Base-by-base conservation (phyloP, 2,888 invertebrate genomes). In the Pinctada fucata region DNA sequence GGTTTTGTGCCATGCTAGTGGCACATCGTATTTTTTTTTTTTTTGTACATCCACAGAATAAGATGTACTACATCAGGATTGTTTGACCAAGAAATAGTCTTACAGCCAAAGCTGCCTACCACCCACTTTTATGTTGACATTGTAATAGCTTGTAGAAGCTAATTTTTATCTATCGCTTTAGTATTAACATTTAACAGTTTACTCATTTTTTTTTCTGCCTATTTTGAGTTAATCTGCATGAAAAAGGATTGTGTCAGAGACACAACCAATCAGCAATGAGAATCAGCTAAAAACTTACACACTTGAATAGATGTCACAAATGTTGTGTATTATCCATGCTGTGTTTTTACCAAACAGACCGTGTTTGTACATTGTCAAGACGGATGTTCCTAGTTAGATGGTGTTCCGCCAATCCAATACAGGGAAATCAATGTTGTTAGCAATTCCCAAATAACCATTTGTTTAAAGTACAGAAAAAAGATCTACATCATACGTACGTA, bases 51-150 rank as follows among this genome's bases (percentile, higher is more conserved):
- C 49, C 47, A 72, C 31, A 31, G 31, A 31, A 31, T 31, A 31
- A 31, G 31, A 31, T 31, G 31, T 31, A 31, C 31, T 72, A 78
- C 85, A 86, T 86, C 85, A 86, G 85, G 86, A 86, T 86, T 86
- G 85, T 86, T 86, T 85, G 85, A 84, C 74, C 77, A 76, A 80
- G 83, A 83, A 85, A 82, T 84, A 84, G 84, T 86, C 84, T 84
- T 81, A 82, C 83, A 85, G 85, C 84, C 86, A 86, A 83, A 80
- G 72, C 75, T 70, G 79, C 79, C 75, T 79, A 64, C 67, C 64
- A 50, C 72, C 45, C 69, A 71, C 71, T 73, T 63, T 77, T 79
- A 76, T 75, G 58, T 75, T 75, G 74, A 74, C 75, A 80, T 75
- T 80, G 78, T 80, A 58, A 58, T 80, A 80, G 80, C 80, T 80